Conservation (phyloP, 2,888 invertebrate genomes). For the Zygaena filipendulae region DNA sequence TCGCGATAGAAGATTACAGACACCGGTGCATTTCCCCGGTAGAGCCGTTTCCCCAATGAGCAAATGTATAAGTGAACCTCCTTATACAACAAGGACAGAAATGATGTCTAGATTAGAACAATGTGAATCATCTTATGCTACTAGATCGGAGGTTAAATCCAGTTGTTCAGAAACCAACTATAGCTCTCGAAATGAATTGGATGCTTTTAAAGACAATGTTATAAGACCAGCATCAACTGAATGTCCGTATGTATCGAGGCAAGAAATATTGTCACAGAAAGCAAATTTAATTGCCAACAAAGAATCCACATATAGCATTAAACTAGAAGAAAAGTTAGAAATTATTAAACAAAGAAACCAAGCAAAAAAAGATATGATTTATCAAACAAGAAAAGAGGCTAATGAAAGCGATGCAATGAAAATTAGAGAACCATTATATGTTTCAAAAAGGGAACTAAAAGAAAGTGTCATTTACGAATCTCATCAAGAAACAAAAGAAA, state of each 20-base stretch:
- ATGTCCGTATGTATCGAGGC: conserved; percentile 60
- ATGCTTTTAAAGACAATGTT: conserved; percentile 35
- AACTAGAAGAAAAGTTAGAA: conserved; percentile 58
- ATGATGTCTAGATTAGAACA: conserved; percentile 50
- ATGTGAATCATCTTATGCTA: conserved; percentile 47
- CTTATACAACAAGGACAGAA: conserved; percentile 51
- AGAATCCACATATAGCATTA: conserved; percentile 43
- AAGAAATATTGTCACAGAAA: conserved; percentile 62
- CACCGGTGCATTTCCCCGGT: conserved; percentile 46
- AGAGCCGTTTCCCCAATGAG: conserved; percentile 44
- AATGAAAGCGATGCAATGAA: conserved; percentile 54
- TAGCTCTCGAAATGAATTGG: conserved; percentile 35
- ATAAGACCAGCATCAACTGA: conserved; percentile 53
- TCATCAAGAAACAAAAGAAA: conserved; percentile 54
- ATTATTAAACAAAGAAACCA: conserved; percentile 64
- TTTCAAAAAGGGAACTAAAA: conserved; percentile 61
- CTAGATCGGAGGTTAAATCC: conserved; percentile 48
- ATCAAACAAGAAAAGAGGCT: conserved; percentile 59
- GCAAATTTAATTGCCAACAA: conserved; percentile 56
- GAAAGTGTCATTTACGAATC: conserved; percentile 64
- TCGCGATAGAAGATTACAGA: conserved; percentile 51
- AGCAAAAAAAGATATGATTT: conserved; percentile 63
- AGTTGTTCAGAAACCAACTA: conserved; percentile 55
- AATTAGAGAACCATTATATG: conserved; percentile 58
- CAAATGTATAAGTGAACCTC: conserved; percentile 62